Base-by-base conservation (phyloP, 2,888 invertebrate species). In the Cotesia congregata region DNA sequence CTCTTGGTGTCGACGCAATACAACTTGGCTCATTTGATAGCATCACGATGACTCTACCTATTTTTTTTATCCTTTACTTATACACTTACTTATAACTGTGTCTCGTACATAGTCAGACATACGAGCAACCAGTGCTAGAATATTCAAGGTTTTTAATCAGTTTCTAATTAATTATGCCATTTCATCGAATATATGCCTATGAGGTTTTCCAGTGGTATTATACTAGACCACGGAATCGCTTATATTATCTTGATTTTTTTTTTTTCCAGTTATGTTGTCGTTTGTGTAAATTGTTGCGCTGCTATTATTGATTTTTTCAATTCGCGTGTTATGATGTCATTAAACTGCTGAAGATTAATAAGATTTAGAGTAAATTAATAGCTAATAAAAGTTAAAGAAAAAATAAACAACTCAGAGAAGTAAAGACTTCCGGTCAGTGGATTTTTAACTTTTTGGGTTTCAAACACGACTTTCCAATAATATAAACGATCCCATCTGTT, bases 381-480 rank as follows among this genome's bases (percentile, higher is more conserved):
- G 50, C 9, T 50, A 50, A 50, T 50, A 12, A 50, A 50, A 50
- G 4, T 9, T 1, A 30, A 30, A 30, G 12, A 30, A 65, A 30
- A 65, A 7, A 65, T 20, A 65, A 5, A 62, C 5, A 38, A 30
- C 7, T 38, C 7, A 9, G 12, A 30, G 30, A 30, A 9, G 74
- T 41, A 80, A 80, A 78, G 82, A 87, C 87, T 88, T 87, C 87
- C 87, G 87, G 87, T 85, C 2, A 50, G 3, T 50, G 6, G 9
- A 7, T 41, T 41, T 86, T 78, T 83, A 30, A 30, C 2, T 62
- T 64, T 61, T 72, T 69, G 60, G 67, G 79, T 77, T 62, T 75
- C 72, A 77, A 85, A 88, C 87, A 88, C 84, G 87, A 88, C 86
- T 88, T 88, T 88, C 83, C 88, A 86, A 87, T 88, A 88, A 85